Evolutionary conservation across 2,888 invertebrate genomes (phyloP), one percentile per base, ranked within the genome.

Genomic region (Minunthozetes semirufus): DNA sequence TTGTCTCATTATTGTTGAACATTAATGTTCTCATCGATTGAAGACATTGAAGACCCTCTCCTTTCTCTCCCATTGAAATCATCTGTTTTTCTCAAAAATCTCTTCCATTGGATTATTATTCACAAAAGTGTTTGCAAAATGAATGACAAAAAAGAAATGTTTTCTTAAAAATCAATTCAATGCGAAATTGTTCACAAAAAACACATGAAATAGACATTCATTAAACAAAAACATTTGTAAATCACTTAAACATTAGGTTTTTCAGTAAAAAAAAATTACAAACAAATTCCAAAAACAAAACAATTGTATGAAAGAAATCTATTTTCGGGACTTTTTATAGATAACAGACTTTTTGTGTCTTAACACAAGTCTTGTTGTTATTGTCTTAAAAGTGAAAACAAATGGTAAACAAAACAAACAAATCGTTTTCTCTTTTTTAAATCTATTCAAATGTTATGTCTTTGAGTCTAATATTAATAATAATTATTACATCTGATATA

Each of bases 241-340:
- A 6, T 33, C 33, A 33, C 33, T 33, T 33, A 33, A 33, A 33
- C 48, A 48, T 13, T 48, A 48, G 48, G 17, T 53, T 53, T 53
- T 15, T n/a, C 53, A 53, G 53, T 19, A 5, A 13, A 17, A 3
- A 4, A 3, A 53, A 53, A 53, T 3, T 6, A 4, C 1, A n/a
- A n/a, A 53, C 15, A 53, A 53, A 15, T n/a, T 19, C 8, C 8
- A n/a, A n/a, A 53, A 6, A 50, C 9, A 17, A 50, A 17, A 17
- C 19, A 19, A 53, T 53, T 53, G 48, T 17, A 53, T 48, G 48
- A 48, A 13, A 48, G n/a, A 53, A 53, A 53, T 53, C 53, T 53
- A 53, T 53, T 53, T 53, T 53, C 53, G 53, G 53, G n/a, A 53
- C 53, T 53, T 53, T 53, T 53, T n/a, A 53, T 53, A 53, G n/a